Percentiles rank a stretch among this genome's conserved stretches.
phyloP scores from a whole-genome alignment of 2,888 invertebrate genomes.

The Keiferia lycopersicella region DNA sequence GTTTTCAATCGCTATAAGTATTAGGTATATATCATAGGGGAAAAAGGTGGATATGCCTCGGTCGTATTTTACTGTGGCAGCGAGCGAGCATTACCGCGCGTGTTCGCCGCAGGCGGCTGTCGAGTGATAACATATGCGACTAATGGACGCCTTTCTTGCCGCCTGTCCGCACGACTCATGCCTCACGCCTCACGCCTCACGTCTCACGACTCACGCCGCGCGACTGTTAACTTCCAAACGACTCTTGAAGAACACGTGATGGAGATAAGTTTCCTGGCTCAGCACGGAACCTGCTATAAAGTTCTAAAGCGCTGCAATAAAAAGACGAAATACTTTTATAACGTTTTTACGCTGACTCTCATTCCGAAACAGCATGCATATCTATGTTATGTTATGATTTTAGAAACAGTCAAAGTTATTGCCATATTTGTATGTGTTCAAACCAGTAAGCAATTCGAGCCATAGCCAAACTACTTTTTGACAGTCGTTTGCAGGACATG shows the following conservation, averaged over 20 bases:
- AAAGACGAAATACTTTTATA: too few species aligned
- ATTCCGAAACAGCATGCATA: too few species aligned
- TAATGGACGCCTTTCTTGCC: background rate
- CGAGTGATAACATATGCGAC: background rate
- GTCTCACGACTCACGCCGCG: background rate
- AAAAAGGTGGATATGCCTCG: background rate
- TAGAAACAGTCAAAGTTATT: too few species aligned
- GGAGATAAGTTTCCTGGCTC: background rate
- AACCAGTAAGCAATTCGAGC: too few species aligned
- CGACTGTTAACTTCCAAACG: background rate
- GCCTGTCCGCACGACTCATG: background rate
- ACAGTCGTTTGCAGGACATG: too few species aligned
- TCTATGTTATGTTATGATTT: too few species aligned
- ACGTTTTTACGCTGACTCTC: too few species aligned
- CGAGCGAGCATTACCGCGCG: background rate
- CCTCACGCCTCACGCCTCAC: background rate
- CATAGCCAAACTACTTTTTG: too few species aligned
- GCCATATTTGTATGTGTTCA: too few species aligned
- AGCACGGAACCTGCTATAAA: background rate
- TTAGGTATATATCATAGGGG: background rate
- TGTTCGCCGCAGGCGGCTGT: background rate
- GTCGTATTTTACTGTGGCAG: background rate
- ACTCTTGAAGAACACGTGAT: background rate
- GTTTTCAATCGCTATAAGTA: too few species aligned
- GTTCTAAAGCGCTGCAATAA: background rate